These are phyloP conservation scores for Ganaspis brasiliensis DNA, from an alignment of 2,888 invertebrate species.

Conservation along the genomic window DNA sequence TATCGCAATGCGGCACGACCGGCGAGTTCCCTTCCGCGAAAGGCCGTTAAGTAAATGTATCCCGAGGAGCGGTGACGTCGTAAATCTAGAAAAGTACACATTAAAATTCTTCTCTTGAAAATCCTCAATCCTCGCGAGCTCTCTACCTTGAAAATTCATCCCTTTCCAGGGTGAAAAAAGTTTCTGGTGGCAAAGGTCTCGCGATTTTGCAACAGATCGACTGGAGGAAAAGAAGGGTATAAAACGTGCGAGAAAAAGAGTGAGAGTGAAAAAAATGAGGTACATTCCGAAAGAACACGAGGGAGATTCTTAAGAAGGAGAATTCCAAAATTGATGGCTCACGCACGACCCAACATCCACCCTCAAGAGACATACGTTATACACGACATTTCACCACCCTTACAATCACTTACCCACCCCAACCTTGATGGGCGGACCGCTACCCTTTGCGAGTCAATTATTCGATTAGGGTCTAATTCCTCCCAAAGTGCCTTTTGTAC, in stretches of 20 bases:
- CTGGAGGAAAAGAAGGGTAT: conserved; percentile 14
- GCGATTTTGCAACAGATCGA: conserved; percentile 44
- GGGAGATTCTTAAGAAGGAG: conserved; percentile 63
- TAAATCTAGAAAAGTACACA: conserved; percentile 65
- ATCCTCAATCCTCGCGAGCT: conserved; percentile 48
- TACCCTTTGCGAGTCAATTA: conserved; percentile 42
- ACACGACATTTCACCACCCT: conserved; percentile 60
- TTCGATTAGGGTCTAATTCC: conserved; percentile 40
- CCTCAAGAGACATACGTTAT: conserved; percentile 57
- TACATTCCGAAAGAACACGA: conserved; percentile 36
- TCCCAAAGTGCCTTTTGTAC: conserved; percentile 22
- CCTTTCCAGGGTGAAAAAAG: neutral
- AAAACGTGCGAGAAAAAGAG: conserved; percentile 37
- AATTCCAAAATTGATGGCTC: conserved; percentile 68
- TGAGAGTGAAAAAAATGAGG: conserved; percentile 44
- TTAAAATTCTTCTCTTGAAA: conserved; percentile 65
- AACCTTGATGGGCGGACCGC: conserved; percentile 35
- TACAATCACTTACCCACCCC: conserved; percentile 44
- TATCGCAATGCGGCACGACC: conserved; percentile 40
- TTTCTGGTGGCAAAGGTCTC: conserved; percentile 30
- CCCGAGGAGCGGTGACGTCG: conserved; percentile 54
- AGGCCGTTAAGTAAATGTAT: conserved; percentile 40
- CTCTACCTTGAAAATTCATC: conserved; percentile 42
- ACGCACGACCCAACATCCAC: conserved; percentile 67
- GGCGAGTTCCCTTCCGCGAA: conserved; percentile 9